Evolutionary conservation across 2,888 invertebrate species (phyloP).

Genomic region (Fragum whitleyi): DNA sequence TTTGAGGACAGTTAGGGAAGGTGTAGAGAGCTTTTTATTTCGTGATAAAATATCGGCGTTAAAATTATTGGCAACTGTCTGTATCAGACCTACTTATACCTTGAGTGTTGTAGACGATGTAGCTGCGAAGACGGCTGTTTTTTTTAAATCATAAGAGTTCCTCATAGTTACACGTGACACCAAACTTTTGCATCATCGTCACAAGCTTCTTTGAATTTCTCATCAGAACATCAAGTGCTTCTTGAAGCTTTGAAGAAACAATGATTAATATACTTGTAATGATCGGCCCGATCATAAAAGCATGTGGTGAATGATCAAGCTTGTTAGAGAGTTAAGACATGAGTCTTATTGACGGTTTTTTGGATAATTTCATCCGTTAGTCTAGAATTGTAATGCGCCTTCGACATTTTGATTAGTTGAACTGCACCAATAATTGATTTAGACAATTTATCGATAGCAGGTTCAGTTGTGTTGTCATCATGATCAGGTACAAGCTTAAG

Average conservation of each 20-base stretch:
- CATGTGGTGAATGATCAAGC: conserved; percentile 27
- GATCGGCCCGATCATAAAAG: conserved; percentile 39
- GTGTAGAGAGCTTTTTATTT: conserved; percentile 36
- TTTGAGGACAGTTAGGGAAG: conserved; percentile 36
- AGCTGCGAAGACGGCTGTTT: too few species aligned
- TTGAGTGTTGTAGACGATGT: conserved; percentile 5
- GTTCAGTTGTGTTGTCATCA: conserved; percentile 37
- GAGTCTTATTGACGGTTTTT: conserved; percentile 13
- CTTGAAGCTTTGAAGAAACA: conserved; percentile 28
- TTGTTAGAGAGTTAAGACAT: conserved; percentile 27
- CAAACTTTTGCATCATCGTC: conserved; percentile 12
- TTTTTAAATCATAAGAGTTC: too few species aligned
- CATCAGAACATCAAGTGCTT: conserved; percentile 31
- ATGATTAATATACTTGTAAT: conserved; percentile 23
- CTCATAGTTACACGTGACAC: conserved; percentile 62
- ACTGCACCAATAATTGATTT: conserved; percentile 30
- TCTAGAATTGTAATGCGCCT: conserved; percentile 27
- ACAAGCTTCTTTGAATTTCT: conserved; percentile 37
- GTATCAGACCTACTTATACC: background rate
- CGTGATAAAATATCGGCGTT: conserved; percentile 43
- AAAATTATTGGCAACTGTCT: conserved; percentile 37
- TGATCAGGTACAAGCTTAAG: conserved; percentile 26
- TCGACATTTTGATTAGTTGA: background rate
- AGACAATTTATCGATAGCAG: conserved; percentile 21
- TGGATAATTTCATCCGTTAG: background rate